These are phyloP conservation scores for Trichonephila clavata DNA, from an alignment of 1,140 invertebrate genomes.

Conservation along the genomic window DNA sequence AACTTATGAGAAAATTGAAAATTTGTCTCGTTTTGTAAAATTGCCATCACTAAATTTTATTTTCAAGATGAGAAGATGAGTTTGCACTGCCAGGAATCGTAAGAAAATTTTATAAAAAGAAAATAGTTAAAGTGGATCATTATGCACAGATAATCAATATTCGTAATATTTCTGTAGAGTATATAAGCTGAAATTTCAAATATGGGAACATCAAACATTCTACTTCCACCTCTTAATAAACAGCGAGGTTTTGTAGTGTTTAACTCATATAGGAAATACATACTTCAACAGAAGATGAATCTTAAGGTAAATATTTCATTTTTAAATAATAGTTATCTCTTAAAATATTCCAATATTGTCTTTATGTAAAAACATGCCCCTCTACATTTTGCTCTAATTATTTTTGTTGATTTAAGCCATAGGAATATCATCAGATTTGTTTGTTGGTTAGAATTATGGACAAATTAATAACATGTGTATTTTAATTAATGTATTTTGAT, in stretches of 20 bases:
- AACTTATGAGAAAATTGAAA: background rate
- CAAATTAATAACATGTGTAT: too few relatives aligned
- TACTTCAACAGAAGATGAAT: constrained; percentile 1
- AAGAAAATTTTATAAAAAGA: background rate
- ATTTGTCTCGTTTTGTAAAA: background rate
- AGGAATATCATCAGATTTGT: too few relatives aligned
- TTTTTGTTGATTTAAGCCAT: too few relatives aligned
- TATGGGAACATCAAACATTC: background rate
- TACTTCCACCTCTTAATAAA: background rate
- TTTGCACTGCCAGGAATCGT: background rate
- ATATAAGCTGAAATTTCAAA: constrained; percentile 32
- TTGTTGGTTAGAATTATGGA: too few relatives aligned
- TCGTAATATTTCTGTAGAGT: background rate
- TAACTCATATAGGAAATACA: background rate
- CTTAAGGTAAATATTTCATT: background rate
- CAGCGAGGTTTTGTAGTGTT: background rate
- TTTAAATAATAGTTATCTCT: background rate
- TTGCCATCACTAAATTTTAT: too few relatives aligned
- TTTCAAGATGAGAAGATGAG: background rate
- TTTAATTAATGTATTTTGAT: too few relatives aligned
- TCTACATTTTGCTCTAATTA: too few relatives aligned
- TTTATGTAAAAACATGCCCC: too few relatives aligned
- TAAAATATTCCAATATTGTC: too few relatives aligned
- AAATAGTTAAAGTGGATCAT: constrained; percentile 46
- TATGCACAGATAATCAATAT: background rate